A percentile compares a stretch with the other conserved stretches of the same genome.
Conservation (phyloP, 1,140 invertebrate genomes). For the Neodiprion lecontei region DNA sequence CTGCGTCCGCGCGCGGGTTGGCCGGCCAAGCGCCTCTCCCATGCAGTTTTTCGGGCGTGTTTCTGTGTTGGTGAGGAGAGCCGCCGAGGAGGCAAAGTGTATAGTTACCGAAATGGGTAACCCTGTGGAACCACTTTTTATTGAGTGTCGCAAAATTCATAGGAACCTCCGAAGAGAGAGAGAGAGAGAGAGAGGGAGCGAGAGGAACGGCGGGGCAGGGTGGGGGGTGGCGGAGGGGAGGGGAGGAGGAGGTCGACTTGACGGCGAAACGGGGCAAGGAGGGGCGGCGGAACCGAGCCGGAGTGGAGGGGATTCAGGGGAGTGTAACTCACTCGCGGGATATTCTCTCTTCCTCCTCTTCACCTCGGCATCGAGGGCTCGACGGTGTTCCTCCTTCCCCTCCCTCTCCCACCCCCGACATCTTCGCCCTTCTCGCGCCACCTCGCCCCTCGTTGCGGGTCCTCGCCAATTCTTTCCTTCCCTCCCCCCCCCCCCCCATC, state of each 20-base stretch:
- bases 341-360: neutral
- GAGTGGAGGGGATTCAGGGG: conserved; percentile 37
- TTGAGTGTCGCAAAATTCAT: conserved; percentile 64
- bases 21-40: conserved; percentile 59
- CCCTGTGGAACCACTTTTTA: conserved; percentile 64
- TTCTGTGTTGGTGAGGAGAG: conserved; percentile 14
- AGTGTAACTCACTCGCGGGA: conserved; percentile 20
- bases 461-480: conserved; percentile 19
- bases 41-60: conserved; percentile 59
- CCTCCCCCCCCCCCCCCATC: conserved; percentile 22
- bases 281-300: conserved; percentile 22
- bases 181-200: conserved; percentile 32
- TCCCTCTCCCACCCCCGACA: conserved; percentile 22
- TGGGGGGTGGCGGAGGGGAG: conserved; percentile 7
- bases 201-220: conserved; percentile 16
- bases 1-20: conserved; percentile 63
- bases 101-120: conserved; percentile 65
- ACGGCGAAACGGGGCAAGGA: neutral
- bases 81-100: conserved; percentile 52
- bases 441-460: too few relatives aligned
- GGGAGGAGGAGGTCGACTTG: conserved; percentile 21
- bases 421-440: conserved; percentile 29
- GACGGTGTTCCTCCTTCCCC: neutral
- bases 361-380: neutral
- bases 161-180: conserved; percentile 50